These are phyloP conservation scores for Drosophila mojavensis DNA, from an alignment of 1,140 invertebrate species.

Conservation along the genomic window DNA sequence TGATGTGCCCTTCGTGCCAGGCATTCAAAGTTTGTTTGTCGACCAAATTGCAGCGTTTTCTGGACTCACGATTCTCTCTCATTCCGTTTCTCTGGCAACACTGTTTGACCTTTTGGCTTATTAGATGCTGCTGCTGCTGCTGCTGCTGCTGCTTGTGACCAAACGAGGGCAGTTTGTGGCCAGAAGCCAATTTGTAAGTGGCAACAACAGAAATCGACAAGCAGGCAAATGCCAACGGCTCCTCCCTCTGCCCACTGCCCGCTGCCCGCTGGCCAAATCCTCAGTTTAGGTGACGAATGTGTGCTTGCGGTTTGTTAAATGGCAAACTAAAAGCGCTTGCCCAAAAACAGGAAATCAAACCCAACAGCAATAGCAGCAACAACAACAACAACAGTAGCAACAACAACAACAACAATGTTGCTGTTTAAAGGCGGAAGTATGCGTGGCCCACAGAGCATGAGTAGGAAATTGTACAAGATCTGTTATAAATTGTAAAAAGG, in stretches of 20 bases:
- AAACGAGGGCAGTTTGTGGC: slow-evolving; percentile 58
- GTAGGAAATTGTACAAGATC: slow-evolving; percentile 48
- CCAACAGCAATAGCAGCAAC: slow-evolving; percentile 17
- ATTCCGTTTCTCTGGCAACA: slow-evolving; percentile 20
- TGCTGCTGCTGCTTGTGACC: slow-evolving; percentile 24
- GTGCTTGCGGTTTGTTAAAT: slow-evolving; percentile 58
- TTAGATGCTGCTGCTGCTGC: slow-evolving; percentile 30
- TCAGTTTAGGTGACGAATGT: slow-evolving; percentile 56
- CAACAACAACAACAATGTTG: slow-evolving; percentile 11
- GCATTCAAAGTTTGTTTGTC: slow-evolving; percentile 34
- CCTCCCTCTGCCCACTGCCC: not conserved
- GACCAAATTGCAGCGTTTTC: slow-evolving; percentile 12
- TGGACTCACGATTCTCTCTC: slow-evolving; percentile 15
- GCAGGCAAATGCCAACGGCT: slow-evolving; percentile 27
- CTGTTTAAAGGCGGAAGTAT: slow-evolving; percentile 41
- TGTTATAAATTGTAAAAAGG: slow-evolving; percentile 53
- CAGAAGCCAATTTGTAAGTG: slow-evolving; percentile 63
- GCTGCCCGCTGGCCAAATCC: slow-evolving; percentile 1
- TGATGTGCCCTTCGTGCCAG: slow-evolving; percentile 28
- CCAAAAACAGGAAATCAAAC: slow-evolving; percentile 47
- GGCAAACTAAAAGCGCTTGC: slow-evolving; percentile 50
- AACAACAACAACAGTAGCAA: slow-evolving; percentile 1
- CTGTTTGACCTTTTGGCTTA: slow-evolving; percentile 62
- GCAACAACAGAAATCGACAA: slow-evolving; percentile 57
- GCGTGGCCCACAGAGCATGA: slow-evolving; percentile 24